Evolutionary conservation across 2,113 vertebrate genomes (phyloP).

Genomic region (Microtus oregoni): DNA sequence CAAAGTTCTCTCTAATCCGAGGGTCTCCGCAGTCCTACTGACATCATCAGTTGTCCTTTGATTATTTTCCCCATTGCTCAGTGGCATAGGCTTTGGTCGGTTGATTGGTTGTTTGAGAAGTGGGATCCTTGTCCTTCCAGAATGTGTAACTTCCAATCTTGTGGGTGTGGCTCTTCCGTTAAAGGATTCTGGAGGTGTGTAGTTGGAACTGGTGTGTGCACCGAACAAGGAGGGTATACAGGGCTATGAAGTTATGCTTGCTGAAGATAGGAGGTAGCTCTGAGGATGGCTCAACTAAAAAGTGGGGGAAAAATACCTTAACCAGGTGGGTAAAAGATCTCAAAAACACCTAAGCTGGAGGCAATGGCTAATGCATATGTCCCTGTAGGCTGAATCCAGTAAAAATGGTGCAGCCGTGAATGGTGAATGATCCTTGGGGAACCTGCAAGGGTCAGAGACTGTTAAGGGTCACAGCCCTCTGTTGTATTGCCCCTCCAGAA

Average conservation of each 20-base stretch:
- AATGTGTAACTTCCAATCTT: background rate
- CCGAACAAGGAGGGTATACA: background rate
- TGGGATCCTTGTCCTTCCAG: background rate
- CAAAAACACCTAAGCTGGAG: fast-evolving
- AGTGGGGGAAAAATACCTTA: background rate
- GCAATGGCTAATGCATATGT: background rate
- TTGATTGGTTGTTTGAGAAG: background rate
- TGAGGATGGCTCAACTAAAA: background rate
- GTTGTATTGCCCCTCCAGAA: background rate
- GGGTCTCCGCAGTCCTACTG: background rate
- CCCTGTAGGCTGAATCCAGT: background rate
- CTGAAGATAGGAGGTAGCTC: background rate
- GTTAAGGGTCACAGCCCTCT: background rate
- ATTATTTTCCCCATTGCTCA: background rate
- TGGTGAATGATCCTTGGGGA: background rate
- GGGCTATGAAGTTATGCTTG: background rate
- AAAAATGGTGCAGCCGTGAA: too few species aligned
- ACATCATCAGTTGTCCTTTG: background rate
- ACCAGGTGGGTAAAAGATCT: background rate
- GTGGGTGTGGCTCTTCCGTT: background rate
- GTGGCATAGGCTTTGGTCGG: background rate
- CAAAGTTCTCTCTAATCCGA: background rate
- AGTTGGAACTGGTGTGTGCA: background rate
- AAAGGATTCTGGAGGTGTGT: background rate
- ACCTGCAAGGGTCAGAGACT: too few species aligned